A percentile compares a stretch with the other conserved stretches of the same genome.
phyloP scores from a whole-genome alignment of 2,113 vertebrate species.

The Fulica atra region DNA sequence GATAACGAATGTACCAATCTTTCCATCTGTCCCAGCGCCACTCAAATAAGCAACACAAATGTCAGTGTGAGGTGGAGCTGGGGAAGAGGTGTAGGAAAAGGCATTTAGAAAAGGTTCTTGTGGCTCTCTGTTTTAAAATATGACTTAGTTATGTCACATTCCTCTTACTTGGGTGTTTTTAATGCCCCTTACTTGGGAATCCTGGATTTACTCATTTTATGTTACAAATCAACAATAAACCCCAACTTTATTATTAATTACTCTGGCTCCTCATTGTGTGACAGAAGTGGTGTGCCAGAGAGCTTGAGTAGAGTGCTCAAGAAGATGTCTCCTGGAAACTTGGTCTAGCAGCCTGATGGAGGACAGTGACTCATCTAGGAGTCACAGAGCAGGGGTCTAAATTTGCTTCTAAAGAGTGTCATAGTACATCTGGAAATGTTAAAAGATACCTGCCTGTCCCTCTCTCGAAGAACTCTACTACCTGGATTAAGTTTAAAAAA shows the following conservation, averaged over 20 bases:
- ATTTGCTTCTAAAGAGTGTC: neutral
- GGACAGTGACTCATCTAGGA: neutral
- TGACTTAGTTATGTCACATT: neutral
- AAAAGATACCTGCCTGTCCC: neutral
- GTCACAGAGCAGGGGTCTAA: neutral
- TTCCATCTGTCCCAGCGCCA: neutral
- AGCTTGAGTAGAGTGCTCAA: neutral
- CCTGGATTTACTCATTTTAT: neutral
- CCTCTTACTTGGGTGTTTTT: neutral
- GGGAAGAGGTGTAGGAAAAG: neutral
- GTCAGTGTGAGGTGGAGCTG: neutral
- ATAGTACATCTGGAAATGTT: neutral
- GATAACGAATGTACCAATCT: neutral
- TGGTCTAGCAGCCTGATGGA: neutral
- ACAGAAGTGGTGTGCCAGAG: neutral
- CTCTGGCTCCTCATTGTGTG: neutral
- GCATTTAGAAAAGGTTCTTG: neutral
- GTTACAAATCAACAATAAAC: slow-evolving; percentile 5
- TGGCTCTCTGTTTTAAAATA: neutral
- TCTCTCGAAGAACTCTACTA: neutral
- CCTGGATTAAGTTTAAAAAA: neutral
- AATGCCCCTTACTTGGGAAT: neutral
- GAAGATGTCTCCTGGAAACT: neutral
- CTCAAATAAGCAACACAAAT: neutral
- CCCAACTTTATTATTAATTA: neutral